These are phyloP conservation scores for Apeltes quadracus DNA, from an alignment of 2,113 vertebrate species.

Conservation along the genomic window DNA sequence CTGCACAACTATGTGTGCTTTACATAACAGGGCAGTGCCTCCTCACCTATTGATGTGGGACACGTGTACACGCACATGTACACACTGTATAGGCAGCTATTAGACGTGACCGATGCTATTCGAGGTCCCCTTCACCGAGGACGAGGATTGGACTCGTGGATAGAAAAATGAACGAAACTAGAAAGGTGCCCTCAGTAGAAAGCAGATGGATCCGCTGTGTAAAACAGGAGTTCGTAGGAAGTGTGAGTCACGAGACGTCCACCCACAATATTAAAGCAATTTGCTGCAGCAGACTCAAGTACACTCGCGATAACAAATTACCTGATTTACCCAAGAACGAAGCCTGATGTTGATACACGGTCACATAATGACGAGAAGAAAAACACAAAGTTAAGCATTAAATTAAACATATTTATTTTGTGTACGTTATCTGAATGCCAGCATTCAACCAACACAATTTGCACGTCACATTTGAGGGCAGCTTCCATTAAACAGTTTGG, in stretches of 20 bases:
- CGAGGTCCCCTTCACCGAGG: not conserved
- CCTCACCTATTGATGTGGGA: not conserved
- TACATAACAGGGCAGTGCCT: not conserved
- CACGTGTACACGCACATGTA: too few relatives aligned
- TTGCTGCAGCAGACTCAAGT: too few relatives aligned
- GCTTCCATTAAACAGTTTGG: not conserved
- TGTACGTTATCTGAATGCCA: conserved; percentile 63
- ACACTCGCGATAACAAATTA: too few relatives aligned
- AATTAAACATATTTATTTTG: conserved; percentile 36
- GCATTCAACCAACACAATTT: conserved; percentile 61
- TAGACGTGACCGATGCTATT: not conserved
- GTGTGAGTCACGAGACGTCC: too few relatives aligned
- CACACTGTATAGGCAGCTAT: not conserved
- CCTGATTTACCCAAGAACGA: not conserved
- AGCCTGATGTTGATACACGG: not conserved
- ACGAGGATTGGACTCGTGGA: not conserved
- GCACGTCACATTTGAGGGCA: conserved; percentile 16
- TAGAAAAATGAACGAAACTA: not conserved
- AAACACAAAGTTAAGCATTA: not conserved
- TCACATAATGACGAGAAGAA: not conserved
- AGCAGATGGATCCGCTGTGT: not conserved
- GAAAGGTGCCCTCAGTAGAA: not conserved
- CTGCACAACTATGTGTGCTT: not conserved
- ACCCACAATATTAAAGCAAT: too few relatives aligned
- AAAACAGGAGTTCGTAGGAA: too few relatives aligned